These are phyloP conservation scores for Neocrepidodera transversa DNA, from an alignment of 2,888 invertebrate genomes.

Conservation along the genomic window DNA sequence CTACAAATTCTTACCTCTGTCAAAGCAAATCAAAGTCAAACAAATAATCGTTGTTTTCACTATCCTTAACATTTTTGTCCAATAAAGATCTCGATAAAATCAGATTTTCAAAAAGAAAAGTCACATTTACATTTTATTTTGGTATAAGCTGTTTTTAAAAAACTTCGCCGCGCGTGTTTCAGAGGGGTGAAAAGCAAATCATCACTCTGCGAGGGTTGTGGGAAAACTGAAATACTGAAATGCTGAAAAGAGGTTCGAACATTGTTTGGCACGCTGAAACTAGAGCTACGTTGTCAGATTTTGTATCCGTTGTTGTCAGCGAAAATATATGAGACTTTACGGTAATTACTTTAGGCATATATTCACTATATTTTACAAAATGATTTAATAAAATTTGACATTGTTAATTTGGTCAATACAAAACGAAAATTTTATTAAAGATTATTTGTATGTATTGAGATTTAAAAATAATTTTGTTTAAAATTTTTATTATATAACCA, in stretches of 20 bases:
- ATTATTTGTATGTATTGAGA: no score
- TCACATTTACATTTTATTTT: constrained; percentile 24
- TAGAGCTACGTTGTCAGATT: constrained; percentile 23
- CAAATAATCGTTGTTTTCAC: constrained; percentile 18
- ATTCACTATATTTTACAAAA: background rate
- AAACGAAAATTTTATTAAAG: no score
- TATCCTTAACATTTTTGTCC: constrained; percentile 11
- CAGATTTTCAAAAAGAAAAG: background rate
- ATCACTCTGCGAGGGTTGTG: background rate
- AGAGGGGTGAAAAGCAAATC: background rate
- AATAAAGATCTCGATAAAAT: background rate
- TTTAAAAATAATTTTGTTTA: no score
- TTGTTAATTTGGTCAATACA: no score
- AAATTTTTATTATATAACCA: no score
- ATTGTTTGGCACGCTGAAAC: constrained; percentile 19
- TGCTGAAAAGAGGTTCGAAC: constrained; percentile 13
- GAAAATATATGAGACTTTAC: background rate
- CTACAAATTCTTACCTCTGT: constrained; percentile 20
- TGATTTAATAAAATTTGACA: background rate
- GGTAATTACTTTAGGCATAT: background rate
- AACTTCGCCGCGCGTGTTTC: constrained; percentile 9
- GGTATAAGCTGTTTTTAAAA: constrained; percentile 6
- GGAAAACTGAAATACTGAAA: constrained; percentile 26
- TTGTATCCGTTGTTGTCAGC: constrained; percentile 8
- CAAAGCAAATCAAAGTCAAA: constrained; percentile 12